These are phyloP conservation scores for Carollia perspicillata DNA, from an alignment of 2,113 vertebrate species.

Conservation along the genomic window DNA sequence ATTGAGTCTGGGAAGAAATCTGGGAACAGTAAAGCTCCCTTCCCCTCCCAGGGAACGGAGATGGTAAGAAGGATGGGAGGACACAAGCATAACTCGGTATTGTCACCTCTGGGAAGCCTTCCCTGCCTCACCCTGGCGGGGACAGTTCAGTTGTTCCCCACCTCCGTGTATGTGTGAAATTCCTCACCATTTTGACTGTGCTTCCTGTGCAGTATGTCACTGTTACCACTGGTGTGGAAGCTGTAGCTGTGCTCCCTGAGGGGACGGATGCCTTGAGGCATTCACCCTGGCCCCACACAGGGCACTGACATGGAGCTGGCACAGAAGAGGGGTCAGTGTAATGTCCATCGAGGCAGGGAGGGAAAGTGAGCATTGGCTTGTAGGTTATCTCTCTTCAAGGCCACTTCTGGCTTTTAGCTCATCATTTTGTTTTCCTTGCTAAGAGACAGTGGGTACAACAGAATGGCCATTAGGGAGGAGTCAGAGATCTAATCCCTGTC, in stretches of 20 bases:
- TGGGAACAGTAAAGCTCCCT: not conserved
- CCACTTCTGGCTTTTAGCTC: not conserved
- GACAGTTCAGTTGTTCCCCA: not conserved
- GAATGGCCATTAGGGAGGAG: not conserved
- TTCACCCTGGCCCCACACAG: accelerated
- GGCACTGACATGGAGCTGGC: not conserved
- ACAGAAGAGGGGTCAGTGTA: not conserved
- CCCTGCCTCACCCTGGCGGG: not conserved
- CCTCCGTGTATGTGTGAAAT: not conserved
- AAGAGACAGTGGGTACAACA: not conserved
- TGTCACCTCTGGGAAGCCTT: not conserved
- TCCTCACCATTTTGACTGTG: not conserved
- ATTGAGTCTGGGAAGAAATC: not conserved
- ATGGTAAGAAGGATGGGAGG: not conserved
- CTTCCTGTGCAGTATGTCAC: not conserved
- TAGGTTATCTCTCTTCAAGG: not conserved
- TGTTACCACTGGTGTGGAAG: not conserved
- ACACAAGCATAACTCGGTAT: not conserved
- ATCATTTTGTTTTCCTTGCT: not conserved
- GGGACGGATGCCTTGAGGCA: not conserved
- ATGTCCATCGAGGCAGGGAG: not conserved
- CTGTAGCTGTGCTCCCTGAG: not conserved
- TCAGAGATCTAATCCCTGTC: not conserved
- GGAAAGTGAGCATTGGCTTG: not conserved
- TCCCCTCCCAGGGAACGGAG: not conserved